Evolutionary conservation across 1,140 invertebrate species (phyloP).

Genomic region (Drosophila nasuta): DNA sequence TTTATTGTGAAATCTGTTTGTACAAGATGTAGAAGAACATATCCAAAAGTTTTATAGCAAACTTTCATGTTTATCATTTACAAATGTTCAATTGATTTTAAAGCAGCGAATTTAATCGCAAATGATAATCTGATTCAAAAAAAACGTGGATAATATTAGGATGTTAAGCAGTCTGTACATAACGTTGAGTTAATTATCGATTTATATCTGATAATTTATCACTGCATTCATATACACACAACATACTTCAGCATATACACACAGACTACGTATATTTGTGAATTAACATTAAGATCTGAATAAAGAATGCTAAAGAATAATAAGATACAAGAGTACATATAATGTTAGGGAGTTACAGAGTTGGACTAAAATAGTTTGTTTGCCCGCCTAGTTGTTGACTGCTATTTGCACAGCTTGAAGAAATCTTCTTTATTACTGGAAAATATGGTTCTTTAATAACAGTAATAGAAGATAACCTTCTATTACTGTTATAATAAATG

Average conservation of each 20-base stretch:
- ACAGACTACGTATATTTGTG: constrained; percentile 41
- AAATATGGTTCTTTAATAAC: too few species aligned
- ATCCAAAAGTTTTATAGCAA: constrained; percentile 9
- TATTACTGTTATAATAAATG: too few species aligned
- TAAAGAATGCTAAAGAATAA: constrained; percentile 17
- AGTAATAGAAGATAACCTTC: too few species aligned
- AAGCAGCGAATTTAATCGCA: constrained; percentile 1
- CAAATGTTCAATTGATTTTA: background rate
- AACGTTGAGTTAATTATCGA: constrained; percentile 17
- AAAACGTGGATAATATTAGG: constrained; percentile 12
- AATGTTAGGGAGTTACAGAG: too few species aligned
- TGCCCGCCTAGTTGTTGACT: too few species aligned
- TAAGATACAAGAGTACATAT: too few species aligned
- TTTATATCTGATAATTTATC: constrained; percentile 4
- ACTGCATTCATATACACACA: background rate
- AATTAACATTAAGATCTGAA: constrained; percentile 45
- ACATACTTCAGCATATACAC: constrained; percentile 11
- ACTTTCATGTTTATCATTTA: constrained; percentile 3
- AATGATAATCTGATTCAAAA: constrained; percentile 5
- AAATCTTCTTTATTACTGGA: too few species aligned
- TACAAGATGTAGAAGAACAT: constrained; percentile 7
- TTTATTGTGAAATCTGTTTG: constrained; percentile 15
- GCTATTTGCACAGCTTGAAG: too few species aligned
- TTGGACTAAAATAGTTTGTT: too few species aligned
- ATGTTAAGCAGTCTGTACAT: constrained; percentile 22